Base-by-base conservation (phyloP, 2,888 invertebrate genomes). In the Drosophila paranaensis region DNA sequence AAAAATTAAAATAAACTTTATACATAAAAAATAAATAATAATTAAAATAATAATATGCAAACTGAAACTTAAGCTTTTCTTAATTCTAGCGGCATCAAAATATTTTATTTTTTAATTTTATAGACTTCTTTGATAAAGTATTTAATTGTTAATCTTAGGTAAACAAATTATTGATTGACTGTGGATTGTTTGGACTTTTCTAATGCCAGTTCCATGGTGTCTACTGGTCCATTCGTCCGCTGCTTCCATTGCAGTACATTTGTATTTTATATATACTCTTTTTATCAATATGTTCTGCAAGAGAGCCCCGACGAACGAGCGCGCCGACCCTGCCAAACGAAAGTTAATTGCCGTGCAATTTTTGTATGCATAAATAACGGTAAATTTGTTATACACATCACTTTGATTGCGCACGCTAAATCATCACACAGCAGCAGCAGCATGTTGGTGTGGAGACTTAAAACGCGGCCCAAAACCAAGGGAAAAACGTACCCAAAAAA, bases 321-420 rank as follows among this genome's bases (percentile, higher is more conserved):
- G 48, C 33, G 16, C 6, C 30, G 33, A 55, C 61, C 64, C 25
- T 63, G 42, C 60, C 63, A 65, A 57, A 61, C 77, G 60, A 82
- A 79, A 88, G 87, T 86, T 88, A 87, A 87, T 87, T 87, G 87
- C 88, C 87, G 87, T 86, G 87, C 87, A 88, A 87, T 88, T 87
- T 88, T 87, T 88, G 81, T 78, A 80, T 88, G 78, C 81, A 88
- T 88, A 88, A 88, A 88, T 88, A 88, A 88, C 82, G 82, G 84
- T 84, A 87, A 86, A 88, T 88, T 88, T 88, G 87, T 82, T 88
- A 88, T 87, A 82, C 88, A 87, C 89, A 88, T 84, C 87, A 84
- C 77, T 88, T 87, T 88, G 87, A 88, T 88, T 88, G 84, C 87
- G 60, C 74, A 69, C 70, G 88, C 87, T 84, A 88, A 88, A 88